phyloP scores from a whole-genome alignment of 2,113 vertebrate species.

The Uropsilus gracilis region DNA sequence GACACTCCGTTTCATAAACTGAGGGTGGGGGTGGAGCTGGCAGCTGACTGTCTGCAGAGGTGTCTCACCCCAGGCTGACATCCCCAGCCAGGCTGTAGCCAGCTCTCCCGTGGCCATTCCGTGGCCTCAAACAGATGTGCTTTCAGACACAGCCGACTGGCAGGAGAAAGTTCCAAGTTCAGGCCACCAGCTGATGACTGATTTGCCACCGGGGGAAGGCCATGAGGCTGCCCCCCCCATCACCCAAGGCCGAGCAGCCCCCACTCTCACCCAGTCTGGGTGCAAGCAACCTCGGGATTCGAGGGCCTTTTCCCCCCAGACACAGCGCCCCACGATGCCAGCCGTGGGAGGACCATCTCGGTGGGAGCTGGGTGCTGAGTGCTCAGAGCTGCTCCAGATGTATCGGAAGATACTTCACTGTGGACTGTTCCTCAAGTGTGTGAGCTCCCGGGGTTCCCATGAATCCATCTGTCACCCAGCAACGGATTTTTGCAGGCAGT shows the following conservation, averaged over 20 bases:
- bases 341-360: not conserved
- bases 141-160: not conserved
- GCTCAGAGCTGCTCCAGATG: rapidly evolving
- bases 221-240: not conserved
- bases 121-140: not conserved
- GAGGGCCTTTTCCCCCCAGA: not conserved
- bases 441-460: not conserved
- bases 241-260: rapidly evolving
- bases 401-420: rapidly evolving
- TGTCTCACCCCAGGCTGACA: rapidly evolving
- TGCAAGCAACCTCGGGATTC: rapidly evolving
- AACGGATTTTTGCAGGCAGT: not conserved
- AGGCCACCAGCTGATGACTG: not conserved
- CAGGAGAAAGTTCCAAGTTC: not conserved
- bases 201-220: not conserved
- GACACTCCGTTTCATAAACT: not conserved
- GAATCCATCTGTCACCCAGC: not conserved
- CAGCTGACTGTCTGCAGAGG: no score
- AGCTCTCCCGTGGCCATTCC: not conserved
- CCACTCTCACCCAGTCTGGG: not conserved
- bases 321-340: not conserved
- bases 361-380: rapidly evolving
- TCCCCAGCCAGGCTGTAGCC: not conserved
- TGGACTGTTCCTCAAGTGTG: no score
- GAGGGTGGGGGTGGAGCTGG: rapidly evolving